A percentile compares a stretch with the other conserved stretches of the same genome.
Conservation (phyloP, 2,888 invertebrate genomes). For the Hirtodrosophila histrioides region DNA sequence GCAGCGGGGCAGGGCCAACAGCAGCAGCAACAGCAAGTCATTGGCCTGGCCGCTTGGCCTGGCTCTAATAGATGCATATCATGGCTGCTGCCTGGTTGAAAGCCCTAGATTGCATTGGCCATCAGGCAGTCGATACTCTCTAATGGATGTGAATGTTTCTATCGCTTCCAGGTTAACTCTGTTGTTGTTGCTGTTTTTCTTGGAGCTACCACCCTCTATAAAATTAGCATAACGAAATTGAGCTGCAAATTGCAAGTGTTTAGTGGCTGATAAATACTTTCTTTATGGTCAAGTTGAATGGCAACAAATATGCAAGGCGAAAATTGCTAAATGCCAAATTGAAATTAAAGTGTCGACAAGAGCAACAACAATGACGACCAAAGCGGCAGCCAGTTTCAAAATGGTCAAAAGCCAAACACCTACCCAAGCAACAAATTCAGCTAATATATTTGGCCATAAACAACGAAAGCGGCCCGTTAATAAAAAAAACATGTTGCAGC, state of each 20-base stretch:
- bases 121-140: constrained; percentile 21
- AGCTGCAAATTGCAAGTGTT: constrained; percentile 46
- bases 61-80: constrained; percentile 46
- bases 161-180: neutral
- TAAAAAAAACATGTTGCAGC: constrained; percentile 43
- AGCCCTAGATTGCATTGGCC: constrained; percentile 46
- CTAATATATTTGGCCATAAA: constrained; percentile 78
- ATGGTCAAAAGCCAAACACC: constrained; percentile 69
- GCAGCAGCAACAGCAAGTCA: constrained; percentile 37
- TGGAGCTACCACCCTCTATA: constrained; percentile 31
- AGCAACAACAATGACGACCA: constrained; percentile 34
- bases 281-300: constrained; percentile 50
- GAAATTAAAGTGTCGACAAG: constrained; percentile 73
- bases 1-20: constrained; percentile 12
- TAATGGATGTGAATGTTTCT: constrained; percentile 13
- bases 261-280: constrained; percentile 67
- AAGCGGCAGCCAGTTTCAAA: constrained; percentile 67
- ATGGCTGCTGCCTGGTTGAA: constrained; percentile 31
- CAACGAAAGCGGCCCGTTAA: constrained; percentile 65
- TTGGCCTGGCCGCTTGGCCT: constrained; percentile 35
- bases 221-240: constrained; percentile 64
- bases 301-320: constrained; percentile 45
- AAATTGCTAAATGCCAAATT: constrained; percentile 71
- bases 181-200: constrained; percentile 9
- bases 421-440: constrained; percentile 53